These are phyloP conservation scores for Mesaphorura yosii DNA, from an alignment of 1,140 invertebrate genomes.

Conservation along the genomic window DNA sequence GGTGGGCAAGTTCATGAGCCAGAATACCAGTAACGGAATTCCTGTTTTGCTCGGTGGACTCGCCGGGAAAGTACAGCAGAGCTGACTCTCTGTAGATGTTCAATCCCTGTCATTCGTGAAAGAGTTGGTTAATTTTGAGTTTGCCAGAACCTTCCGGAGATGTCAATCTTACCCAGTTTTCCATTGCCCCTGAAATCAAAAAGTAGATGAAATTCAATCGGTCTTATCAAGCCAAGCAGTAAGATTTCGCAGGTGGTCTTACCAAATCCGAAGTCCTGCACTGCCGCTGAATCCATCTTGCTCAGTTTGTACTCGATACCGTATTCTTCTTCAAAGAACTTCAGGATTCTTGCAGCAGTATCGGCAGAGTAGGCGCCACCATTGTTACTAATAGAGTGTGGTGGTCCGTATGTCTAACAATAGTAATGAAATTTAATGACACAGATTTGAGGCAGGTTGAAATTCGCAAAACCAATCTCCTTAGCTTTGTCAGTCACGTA, in stretches of 20 bases:
- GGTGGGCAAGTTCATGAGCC: conserved; percentile 21
- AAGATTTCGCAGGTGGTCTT: no score
- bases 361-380: conserved; percentile 12
- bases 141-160: no score
- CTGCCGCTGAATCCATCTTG: conserved; percentile 25
- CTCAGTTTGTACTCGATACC: conserved; percentile 14
- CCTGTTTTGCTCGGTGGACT: conserved; percentile 15
- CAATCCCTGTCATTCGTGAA: not conserved
- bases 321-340: conserved; percentile 20
- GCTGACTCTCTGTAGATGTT: conserved; percentile 15
- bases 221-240: no score
- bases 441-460: no score
- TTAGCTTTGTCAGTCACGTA: not conserved
- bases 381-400: conserved; percentile 7
- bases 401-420: conserved; percentile 1
- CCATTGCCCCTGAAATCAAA: conserved; percentile 57
- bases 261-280: conserved; percentile 12
- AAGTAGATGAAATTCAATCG: conserved; percentile 54
- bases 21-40: conserved; percentile 10
- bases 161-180: no score
- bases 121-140: no score
- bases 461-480: not conserved
- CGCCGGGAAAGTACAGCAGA: conserved; percentile 10
- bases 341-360: conserved; percentile 14
- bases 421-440: no score